Evolutionary conservation across 2,797 vertebrate species (phyloP), one percentile per base, ranked within the genome.

Genomic region (Pithecia hirsuta): DNA sequence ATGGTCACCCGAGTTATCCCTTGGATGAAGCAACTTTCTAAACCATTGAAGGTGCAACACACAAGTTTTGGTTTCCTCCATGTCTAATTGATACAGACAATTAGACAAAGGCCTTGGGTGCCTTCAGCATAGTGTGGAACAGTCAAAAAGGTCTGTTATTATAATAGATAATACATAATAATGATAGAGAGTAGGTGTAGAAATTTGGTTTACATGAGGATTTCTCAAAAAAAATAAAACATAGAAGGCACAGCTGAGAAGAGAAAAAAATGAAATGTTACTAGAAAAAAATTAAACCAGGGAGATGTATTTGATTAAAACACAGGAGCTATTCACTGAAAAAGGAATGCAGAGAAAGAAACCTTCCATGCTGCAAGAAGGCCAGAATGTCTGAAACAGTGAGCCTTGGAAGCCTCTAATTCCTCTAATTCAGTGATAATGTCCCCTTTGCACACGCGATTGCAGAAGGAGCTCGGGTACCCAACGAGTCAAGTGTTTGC

Each of bases 401-500:
- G 82, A 97, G 41, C 24, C 48, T 94, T 28, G 78, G 79, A 86
- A 78, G 85, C 50, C 88, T 97, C 70, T 95, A 78, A 91, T 97
- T 97, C 59, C 61, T 86, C 80, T 85, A 76, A 95, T 95, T 96
- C 96, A 97, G 85, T 1, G 28, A 96, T 50, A 93, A 83, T 4
- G 5, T 84, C 82, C 74, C 93, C 92, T 80, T 93, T 90, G n/a
- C 88, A 95, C 91, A 97, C 14, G 83, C 13, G 30, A 90, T 86
- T 82, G 70, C 92, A 90, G 96, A 93, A 96, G 87, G 70, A 87
- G 78, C 57, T 48, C 5, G 59, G 92, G 76, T 79, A 82, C 39
- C 94, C 95, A 74, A 96, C 2, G 74, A 95, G 96, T 98, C 96
- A 97, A 98, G 97, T 97, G 97, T 89, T 97, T 98, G 97, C 97